Conservation (phyloP, 2,113 vertebrate species). For the Equus quagga region DNA sequence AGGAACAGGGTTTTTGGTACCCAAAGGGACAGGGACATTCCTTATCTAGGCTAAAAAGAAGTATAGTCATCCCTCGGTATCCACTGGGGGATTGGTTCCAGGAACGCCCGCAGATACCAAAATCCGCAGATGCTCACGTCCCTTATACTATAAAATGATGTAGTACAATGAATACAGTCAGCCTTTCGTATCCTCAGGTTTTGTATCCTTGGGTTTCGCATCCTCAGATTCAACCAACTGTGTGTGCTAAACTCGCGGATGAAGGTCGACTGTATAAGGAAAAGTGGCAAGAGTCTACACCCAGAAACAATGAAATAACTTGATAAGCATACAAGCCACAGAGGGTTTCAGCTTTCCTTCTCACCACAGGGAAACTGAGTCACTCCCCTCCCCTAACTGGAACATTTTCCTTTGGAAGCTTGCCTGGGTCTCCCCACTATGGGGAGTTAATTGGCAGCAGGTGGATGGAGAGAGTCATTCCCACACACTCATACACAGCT, state of each 20-base stretch:
- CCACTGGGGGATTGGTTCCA: too few species aligned
- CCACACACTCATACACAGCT: background rate
- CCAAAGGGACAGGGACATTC: background rate
- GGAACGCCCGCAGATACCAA: too few species aligned
- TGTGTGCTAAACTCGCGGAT: too few species aligned
- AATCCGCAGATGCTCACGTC: too few species aligned
- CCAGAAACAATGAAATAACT: conserved; percentile 20
- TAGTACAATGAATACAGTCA: too few species aligned
- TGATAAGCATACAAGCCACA: background rate
- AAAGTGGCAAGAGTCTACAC: conserved; percentile 9
- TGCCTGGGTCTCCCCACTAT: background rate
- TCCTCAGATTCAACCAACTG: too few species aligned
- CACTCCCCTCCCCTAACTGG: background rate
- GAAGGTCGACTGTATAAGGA: background rate
- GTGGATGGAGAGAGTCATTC: background rate
- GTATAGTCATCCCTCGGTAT: too few species aligned
- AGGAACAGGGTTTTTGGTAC: background rate
- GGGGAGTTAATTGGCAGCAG: conserved; percentile 21
- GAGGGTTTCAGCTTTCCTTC: background rate
- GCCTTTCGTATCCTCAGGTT: too few species aligned
- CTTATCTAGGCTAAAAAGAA: conserved; percentile 19
- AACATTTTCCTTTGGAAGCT: conserved; percentile 23
- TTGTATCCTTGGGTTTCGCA: too few species aligned
- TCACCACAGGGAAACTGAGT: conserved; percentile 38
- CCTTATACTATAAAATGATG: too few species aligned